Percentiles rank a stretch among this genome's conserved stretches.
phyloP scores from a whole-genome alignment of 2,888 invertebrate species.

The Tridacna crocea region DNA sequence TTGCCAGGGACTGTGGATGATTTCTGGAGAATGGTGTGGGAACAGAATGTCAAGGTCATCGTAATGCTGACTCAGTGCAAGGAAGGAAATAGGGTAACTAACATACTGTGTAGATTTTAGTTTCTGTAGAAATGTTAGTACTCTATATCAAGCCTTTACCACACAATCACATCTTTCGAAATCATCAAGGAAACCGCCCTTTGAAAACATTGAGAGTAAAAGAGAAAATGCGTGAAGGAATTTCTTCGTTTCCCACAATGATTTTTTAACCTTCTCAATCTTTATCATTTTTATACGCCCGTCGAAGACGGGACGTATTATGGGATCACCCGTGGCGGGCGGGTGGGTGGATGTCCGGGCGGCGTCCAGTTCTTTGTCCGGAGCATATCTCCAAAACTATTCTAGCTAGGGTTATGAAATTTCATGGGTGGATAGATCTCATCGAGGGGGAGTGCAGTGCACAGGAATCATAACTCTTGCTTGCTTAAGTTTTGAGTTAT shows the following conservation, averaged over 20 bases:
- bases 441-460: too few species aligned
- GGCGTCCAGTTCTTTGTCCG: too few species aligned
- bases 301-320: too few species aligned
- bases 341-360: too few species aligned
- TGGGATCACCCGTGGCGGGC: too few species aligned
- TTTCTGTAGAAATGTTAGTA: not conserved
- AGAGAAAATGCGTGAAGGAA: not conserved
- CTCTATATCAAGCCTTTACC: not conserved
- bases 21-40: conserved; percentile 44
- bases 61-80: conserved; percentile 87
- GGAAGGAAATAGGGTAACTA: conserved; percentile 45
- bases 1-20: conserved; percentile 88
- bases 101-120: too few species aligned
- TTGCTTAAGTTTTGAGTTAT: too few species aligned
- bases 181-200: not conserved
- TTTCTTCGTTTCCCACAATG: not conserved
- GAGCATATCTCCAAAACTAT: too few species aligned
- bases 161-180: not conserved
- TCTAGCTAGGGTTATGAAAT: too few species aligned
- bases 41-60: conserved; percentile 85
- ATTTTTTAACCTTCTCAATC: not conserved
- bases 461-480: too few species aligned
- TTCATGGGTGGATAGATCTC: too few species aligned
- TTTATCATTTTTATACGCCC: too few species aligned
- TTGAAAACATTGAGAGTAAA: not conserved